Percentiles rank a stretch among this genome's conserved stretches.
Evolutionary conservation across 2,888 invertebrate genomes (phyloP).

Genomic region (Branchipolynoe longqiensis): DNA sequence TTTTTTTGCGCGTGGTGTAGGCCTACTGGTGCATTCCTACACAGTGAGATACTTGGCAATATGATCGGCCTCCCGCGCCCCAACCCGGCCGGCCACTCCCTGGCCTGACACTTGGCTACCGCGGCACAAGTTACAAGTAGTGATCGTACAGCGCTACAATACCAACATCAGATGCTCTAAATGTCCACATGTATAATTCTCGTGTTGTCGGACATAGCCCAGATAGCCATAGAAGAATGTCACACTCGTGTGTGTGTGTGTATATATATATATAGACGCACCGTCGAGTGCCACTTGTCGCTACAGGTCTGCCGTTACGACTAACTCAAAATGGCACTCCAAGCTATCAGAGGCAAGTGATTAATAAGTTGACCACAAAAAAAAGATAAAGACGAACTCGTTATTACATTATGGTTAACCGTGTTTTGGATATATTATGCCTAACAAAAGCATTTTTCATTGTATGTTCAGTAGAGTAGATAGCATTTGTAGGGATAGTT

Average conservation of each 20-base stretch:
- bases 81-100: neutral
- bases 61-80: neutral
- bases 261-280: constrained; percentile 44
- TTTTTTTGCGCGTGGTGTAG: constrained; percentile 6
- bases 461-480: constrained; percentile 25
- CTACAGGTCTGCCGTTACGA: constrained; percentile 7
- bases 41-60: constrained; percentile 37
- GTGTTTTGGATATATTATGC: neutral
- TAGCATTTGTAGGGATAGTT: neutral
- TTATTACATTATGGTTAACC: constrained; percentile 28
- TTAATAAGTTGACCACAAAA: neutral
- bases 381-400: neutral
- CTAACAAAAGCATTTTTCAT: constrained; percentile 1
- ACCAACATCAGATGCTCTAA: constrained; percentile 52
- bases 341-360: constrained; percentile 43
- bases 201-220: constrained; percentile 4
- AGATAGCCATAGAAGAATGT: constrained; percentile 39
- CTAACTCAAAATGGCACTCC: constrained; percentile 51
- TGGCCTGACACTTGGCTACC: constrained; percentile 3
- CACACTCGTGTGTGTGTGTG: constrained; percentile 17
- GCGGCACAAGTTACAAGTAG: constrained; percentile 21
- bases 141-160: constrained; percentile 39
- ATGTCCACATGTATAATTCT: constrained; percentile 54
- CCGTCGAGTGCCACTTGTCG: constrained; percentile 33
- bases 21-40: too few relatives aligned